Evolutionary conservation across 2,113 vertebrate genomes (phyloP), one percentile per base, ranked within the genome.

Genomic region (Turdus rufiventris): DNA sequence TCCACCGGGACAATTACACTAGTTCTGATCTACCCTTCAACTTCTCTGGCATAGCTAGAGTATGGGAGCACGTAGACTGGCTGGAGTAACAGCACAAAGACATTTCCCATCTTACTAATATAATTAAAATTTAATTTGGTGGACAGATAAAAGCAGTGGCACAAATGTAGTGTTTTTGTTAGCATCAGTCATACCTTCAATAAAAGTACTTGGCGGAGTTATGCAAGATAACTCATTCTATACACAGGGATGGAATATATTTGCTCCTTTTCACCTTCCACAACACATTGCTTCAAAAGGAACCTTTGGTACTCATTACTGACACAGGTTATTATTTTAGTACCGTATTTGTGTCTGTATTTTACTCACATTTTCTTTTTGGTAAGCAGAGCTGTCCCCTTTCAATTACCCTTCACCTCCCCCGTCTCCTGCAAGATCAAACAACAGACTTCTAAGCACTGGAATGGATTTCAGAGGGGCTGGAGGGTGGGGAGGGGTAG

Each of bases 1-100:
- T 16, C 5, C n/a, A 57, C 24, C 0, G 0, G 38, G 25, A 24
- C 19, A 57, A 23, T 76, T 76, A 25, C 3, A 24, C 18, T 24
- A 18, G 14, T 57, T 83, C 28, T 82, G 31, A 78, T 75, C 34
- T 53, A 68, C 19, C 4, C 7, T 57, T 85, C 74, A 76, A 31
- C 6, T 76, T 76, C 82, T 85, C 58, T 88, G 66, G 9, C 12
- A 63, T 14, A 75, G 26, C 18, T 38, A 38, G 26, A 29, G 14
- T 15, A 61, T 12, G 8, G 13, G 63, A 48, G 24, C 16, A 38
- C 4, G 8, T 65, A n/a, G 68, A 11, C 36, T 65, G 31, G 3
- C 23, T 85, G 13, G 10, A 76, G 17, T 31, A 92, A 72, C 5
- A 70, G 13, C 53, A 45, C 14, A 65, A 79, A 85, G 19, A 68